Evolutionary conservation across 2,113 vertebrate genomes (phyloP).

Genomic region (Brachionichthys hirsutus): DNA sequence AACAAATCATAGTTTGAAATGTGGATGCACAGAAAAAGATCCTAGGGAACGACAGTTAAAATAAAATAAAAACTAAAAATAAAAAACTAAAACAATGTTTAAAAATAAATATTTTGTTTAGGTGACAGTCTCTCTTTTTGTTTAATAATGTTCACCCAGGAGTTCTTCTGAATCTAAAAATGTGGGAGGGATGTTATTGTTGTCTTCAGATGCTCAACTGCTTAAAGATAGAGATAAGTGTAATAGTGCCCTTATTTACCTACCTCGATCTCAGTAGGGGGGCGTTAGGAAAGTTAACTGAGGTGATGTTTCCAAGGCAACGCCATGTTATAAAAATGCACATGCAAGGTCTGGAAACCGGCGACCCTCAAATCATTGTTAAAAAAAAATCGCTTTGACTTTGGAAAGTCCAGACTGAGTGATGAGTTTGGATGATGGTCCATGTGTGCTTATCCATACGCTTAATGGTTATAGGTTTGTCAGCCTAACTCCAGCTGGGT

Average conservation of each 20-base stretch:
- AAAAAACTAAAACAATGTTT: too few species aligned
- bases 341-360: background rate
- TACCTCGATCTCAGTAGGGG: conserved; percentile 48
- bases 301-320: conserved; percentile 45
- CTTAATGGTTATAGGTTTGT: conserved; percentile 53
- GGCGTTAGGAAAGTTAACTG: conserved; percentile 26
- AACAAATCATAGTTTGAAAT: conserved; percentile 15
- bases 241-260: conserved; percentile 48
- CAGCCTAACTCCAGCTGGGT: conserved; percentile 29
- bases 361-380: conserved; percentile 1
- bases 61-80: too few species aligned
- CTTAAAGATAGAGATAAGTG: conserved; percentile 17
- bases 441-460: background rate
- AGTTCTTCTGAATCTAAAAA: too few species aligned
- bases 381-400: background rate
- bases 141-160: too few species aligned
- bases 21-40: conserved; percentile 8
- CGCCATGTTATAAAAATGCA: conserved; percentile 11
- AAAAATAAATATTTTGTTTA: too few species aligned
- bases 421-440: background rate
- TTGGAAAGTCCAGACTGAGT: too few species aligned
- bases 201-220: conserved; percentile 11
- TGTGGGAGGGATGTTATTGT: conserved; percentile 10
- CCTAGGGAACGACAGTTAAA: background rate
- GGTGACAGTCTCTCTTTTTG: too few species aligned